Base-by-base conservation (phyloP, 2,113 vertebrate genomes). In the Gymnorhina tibicen region DNA sequence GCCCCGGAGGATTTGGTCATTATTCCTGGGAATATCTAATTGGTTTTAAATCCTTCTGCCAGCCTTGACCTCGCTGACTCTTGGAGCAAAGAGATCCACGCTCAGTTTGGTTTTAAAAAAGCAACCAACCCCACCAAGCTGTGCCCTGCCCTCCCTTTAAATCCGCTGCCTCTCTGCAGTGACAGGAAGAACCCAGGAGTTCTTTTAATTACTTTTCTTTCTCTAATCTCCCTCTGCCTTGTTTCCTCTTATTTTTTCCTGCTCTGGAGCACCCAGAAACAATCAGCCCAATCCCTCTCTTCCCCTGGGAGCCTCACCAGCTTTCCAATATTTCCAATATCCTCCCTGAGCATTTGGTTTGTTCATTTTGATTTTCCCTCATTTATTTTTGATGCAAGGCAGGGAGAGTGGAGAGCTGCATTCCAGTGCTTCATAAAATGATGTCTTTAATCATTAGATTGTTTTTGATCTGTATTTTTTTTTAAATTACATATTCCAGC, bases 151-250 rank as follows among this genome's bases (percentile, higher is more conserved):
- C 37, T 92, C 5, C 0, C 9, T 62, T 83, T 21, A 37, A 56
- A 33, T 20, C 44, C 0, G 0, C 13, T 32, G 16, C 64, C 24
- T 72, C 75, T 81, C 50, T 59, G n/a, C 50, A 63, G 28, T 0
- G 7, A 58, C 47, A 66, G 13, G 64, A 53, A 20, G 20, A 53
- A 14, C 47, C 63, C 39, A 39, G 67, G 44, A 53, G 21, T 6
- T 14, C 9, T 68, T 62, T 49, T 72, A 49, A 58, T 73, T 69
- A 8, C 49, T 88, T 87, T 69, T 62, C 37, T 80, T 49, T 30
- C 68, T 76, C 52, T 81, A 21, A 24, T 81, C 30, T 67, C 19
- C 28, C 32, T 63, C 42, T 73, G 32, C 50, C 52, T 75, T 73
- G 11, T 80, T 88, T 91, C 41, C 44, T 73, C 55, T 58, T 28